Evolutionary conservation across 92 coral and sea anemone genomes (phyloP), one percentile per base, ranked within the genome.

Genomic region (Hydrozoanthus gracilis): DNA sequence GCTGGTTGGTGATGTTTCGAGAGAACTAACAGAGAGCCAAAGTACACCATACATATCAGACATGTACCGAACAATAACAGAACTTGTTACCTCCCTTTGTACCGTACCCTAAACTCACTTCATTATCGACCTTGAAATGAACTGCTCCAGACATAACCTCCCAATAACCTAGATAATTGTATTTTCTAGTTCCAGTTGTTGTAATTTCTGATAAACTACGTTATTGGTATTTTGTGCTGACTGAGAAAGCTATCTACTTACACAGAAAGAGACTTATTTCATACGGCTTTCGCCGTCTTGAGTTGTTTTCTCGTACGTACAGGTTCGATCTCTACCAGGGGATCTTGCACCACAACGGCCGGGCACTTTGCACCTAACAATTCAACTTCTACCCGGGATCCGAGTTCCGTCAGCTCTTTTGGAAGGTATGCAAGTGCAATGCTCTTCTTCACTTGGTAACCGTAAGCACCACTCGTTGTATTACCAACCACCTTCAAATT

Each of bases 351-450:
- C 15, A 96, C 99, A 51, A 86, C 85, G 0, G 98, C 99, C 0
- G 96, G 94, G 52, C 94, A 92, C 60, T 94, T 95, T 11, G 83
- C 83, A 1, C 99, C 98, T 44, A 96, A 91, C 48, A 96, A 47
- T 65, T 96, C 99, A 20, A 96, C 98, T 76, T 96, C 99, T 2
- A 95, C 95, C n/a, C 96, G 90, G 44, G 96, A 91, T 7, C 99
- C 99, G 15, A 93, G n/a, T 72, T 93, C 96, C 14, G 92, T 73
- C 44, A 96, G 92, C 58, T 95, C 98, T 44, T 95, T 84, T 3
- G 99, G 99, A 0, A 96, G 93, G 44, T 91, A 96, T 3, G 96
- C 99, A 44, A 95, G 86, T 71, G 98, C 85, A 60, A 96, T 88
- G 84, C 98, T 95, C 27, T 91, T 95, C 46, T 91, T 72, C 35